A percentile compares a stretch with the other conserved stretches of the same genome.
Conservation (phyloP, 2,113 vertebrate species). For the Ariopsis seemanni region DNA sequence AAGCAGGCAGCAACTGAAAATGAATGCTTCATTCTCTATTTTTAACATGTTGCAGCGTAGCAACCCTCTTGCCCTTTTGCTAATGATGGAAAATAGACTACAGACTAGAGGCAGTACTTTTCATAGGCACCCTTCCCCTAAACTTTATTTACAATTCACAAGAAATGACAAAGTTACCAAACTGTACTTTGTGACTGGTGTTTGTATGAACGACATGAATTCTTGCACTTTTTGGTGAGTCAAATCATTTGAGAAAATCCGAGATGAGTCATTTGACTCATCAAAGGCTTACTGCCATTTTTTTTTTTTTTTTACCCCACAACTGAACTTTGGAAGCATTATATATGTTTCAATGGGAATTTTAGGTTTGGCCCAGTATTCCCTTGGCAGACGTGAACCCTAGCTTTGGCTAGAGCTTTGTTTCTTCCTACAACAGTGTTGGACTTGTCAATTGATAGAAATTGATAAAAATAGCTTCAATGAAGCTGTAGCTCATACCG, state of each 20-base stretch:
- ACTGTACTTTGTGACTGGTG: background rate
- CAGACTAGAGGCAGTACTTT: conserved; percentile 29
- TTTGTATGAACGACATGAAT: background rate
- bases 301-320: background rate
- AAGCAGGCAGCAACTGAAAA: conserved; percentile 35
- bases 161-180: conserved; percentile 18
- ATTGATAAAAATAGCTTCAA: background rate
- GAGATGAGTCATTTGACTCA: background rate
- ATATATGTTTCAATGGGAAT: background rate
- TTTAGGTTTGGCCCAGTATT: background rate
- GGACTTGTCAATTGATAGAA: background rate
- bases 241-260: background rate
- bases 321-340: background rate
- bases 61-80: conserved; percentile 48
- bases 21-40: conserved; percentile 29
- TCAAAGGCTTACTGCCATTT: background rate
- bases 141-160: conserved; percentile 26
- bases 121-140: conserved; percentile 1
- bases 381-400: background rate
- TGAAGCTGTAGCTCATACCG: no score
- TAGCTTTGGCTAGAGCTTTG: background rate
- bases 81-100: conserved; percentile 20
- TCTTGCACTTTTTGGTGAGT: background rate
- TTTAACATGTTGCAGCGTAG: conserved; percentile 37
- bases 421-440: background rate